Evolutionary conservation across 2,888 invertebrate genomes (phyloP), one percentile per base, ranked within the genome.

Genomic region (Bellardia pandia): DNA sequence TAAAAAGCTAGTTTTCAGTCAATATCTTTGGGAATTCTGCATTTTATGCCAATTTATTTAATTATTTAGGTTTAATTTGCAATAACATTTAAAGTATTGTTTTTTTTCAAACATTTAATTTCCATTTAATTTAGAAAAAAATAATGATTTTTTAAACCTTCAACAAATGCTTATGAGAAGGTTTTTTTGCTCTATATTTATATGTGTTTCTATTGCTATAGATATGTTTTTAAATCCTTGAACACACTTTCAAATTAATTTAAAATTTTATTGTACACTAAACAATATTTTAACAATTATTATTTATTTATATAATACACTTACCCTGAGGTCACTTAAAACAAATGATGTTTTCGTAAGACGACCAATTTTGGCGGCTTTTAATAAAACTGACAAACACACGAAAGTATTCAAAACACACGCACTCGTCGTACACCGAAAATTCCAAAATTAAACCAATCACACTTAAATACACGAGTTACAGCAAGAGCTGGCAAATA

Each of bases 361-460:
- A 89, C 92, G 92, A 91, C 93, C 93, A 93, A 93, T 93, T 93
- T 93, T 93, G 93, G 90, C 92, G 91, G 91, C 89, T 91, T 91
- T 89, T 89, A 48, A n/a, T 75, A 42, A 48, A 45, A 77, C 69
- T 69, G 53, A 56, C 77, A 51, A 58, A 60, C 58, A 69, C 30
- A 30, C 64, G 23, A 51, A 75, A 16, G 51, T 71, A 53, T 66
- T 30, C 40, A 69, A 60, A 23, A 72, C 37, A 53, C 30, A 40
- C 81, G 8, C 58, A 56, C 68, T 66, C 30, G 23, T 13, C 23
- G 30, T 6, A 69, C 45, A 45, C 45, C 11, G 37, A 48, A 40
- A 23, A 23, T 23, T 3, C 40, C 40, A 45, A 42, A 33, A 64
- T 30, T 13, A 64, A 79, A 33, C 23, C 42, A 56, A 71, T 30